Evolutionary conservation across 2,888 invertebrate species (phyloP).

Genomic region (Tetrapedia diversipes): DNA sequence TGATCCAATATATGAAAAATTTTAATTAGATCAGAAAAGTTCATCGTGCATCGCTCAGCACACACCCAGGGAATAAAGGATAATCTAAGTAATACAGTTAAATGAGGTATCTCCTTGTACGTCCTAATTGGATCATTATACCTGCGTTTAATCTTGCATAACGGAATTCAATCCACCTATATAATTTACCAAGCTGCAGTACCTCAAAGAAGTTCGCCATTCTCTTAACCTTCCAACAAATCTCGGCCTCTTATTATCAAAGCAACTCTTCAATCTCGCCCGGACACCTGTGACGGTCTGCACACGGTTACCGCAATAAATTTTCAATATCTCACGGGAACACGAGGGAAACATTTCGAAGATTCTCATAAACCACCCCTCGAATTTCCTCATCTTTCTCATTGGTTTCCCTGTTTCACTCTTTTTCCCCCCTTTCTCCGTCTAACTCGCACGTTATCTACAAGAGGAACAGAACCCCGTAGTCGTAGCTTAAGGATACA

Average conservation of each 20-base stretch:
- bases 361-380: slow-evolving; percentile 51
- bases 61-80: background rate
- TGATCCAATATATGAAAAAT: background rate
- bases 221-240: background rate
- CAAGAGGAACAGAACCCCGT: slow-evolving; percentile 56
- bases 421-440: background rate
- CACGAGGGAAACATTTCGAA: background rate
- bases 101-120: slow-evolving; percentile 7
- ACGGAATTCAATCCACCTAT: slow-evolving; percentile 16
- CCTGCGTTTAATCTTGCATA: slow-evolving; percentile 6
- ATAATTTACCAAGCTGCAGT: background rate
- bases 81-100: slow-evolving; percentile 14
- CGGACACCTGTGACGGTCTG: background rate
- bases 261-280: background rate
- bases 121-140: slow-evolving; percentile 18
- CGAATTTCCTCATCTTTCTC: slow-evolving; percentile 17
- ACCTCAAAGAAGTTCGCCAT: background rate
- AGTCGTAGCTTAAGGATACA: too few relatives aligned
- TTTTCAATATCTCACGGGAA: slow-evolving; percentile 36
- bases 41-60: background rate
- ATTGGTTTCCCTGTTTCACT: too few relatives aligned
- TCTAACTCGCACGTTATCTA: slow-evolving; percentile 21
- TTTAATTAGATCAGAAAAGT: background rate
- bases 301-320: slow-evolving; percentile 27
- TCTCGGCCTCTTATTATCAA: background rate